These are phyloP conservation scores for Anguilla anguilla DNA, from an alignment of 2,797 vertebrate species.

Conservation along the genomic window DNA sequence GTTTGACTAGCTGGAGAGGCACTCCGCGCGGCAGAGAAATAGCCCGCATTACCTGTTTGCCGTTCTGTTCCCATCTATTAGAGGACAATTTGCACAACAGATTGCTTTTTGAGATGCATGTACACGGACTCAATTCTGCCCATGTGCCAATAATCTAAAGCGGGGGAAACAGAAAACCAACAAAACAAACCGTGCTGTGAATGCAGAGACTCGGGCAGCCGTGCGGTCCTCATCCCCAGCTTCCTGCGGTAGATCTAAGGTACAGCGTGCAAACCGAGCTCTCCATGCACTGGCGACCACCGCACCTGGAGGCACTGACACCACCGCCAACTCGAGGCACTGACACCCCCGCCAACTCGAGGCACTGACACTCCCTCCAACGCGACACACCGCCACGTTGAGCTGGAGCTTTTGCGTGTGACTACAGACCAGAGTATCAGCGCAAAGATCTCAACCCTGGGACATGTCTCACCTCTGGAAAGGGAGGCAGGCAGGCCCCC, in stretches of 20 bases:
- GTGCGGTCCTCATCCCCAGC: not conserved
- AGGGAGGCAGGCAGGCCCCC: not conserved
- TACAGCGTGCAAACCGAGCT: not conserved
- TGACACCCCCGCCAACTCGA: not conserved
- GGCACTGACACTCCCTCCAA: too few relatives aligned
- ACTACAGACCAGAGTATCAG: not conserved
- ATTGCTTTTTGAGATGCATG: slow-evolving; percentile 49
- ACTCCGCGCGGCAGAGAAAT: slow-evolving; percentile 42
- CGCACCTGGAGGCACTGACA: not conserved
- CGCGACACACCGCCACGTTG: too few relatives aligned
- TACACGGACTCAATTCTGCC: not conserved
- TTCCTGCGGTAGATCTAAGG: not conserved
- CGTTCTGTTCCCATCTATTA: slow-evolving; percentile 47
- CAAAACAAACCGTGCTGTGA: not conserved
- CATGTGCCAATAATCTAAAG: not conserved
- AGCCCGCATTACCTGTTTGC: slow-evolving; percentile 53
- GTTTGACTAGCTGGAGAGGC: slow-evolving; percentile 50
- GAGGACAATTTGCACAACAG: slow-evolving; percentile 53
- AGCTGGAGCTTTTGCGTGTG: not conserved
- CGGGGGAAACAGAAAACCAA: not conserved
- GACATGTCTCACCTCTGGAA: not conserved
- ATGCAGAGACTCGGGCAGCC: not conserved
- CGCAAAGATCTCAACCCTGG: not conserved
- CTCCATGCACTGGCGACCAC: not conserved
- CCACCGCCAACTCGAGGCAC: not conserved